Evolutionary conservation across 2,888 invertebrate genomes (phyloP), one percentile per base, ranked within the genome.

Genomic region (Boloria euphrosyne): DNA sequence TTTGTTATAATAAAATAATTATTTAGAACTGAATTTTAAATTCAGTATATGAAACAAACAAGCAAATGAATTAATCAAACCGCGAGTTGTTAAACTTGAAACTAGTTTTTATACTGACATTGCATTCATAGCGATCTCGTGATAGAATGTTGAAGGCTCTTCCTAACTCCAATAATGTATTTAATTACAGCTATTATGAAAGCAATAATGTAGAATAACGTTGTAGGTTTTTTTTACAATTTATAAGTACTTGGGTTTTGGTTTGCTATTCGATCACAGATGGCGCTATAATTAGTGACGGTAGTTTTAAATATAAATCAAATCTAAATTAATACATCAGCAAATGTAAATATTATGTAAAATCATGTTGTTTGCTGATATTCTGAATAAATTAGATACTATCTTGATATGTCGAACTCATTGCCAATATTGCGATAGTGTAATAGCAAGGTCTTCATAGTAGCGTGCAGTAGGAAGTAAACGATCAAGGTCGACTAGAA

Each of bases 401-500:
- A 82, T 75, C 67, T 70, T 74, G 71, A 78, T 75, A 78, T 76
- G 76, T 76, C 70, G 72, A 76, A 76, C 75, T 79, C 75, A 80
- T 80, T 79, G 78, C 78, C 80, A 81, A 81, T 82, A 80, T 79
- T 79, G 80, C 79, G 81, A 80, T 76, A 81, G 79, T 38, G 59
- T 82, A 79, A 79, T 86, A 87, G 79, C 89, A 87, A 89, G 87
- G 88, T 84, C 86, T 79, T 79, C 73, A 75, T 77, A 82, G 83
- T 84, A 84, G 81, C 84, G 83, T 86, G 82, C 82, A 87, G 76
- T 81, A 89, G 89, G 90, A 90, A 90, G 87, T 86, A 77, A 77
- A 73, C 72, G 67, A 80, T 75, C 87, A 89, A 90, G 89, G 73
- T 66, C 66, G 64, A 67, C 73, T 68, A 64, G 71, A 70, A 65